Evolutionary conservation across 2,888 invertebrate genomes (phyloP).

Genomic region (Thymelicus acteon): DNA sequence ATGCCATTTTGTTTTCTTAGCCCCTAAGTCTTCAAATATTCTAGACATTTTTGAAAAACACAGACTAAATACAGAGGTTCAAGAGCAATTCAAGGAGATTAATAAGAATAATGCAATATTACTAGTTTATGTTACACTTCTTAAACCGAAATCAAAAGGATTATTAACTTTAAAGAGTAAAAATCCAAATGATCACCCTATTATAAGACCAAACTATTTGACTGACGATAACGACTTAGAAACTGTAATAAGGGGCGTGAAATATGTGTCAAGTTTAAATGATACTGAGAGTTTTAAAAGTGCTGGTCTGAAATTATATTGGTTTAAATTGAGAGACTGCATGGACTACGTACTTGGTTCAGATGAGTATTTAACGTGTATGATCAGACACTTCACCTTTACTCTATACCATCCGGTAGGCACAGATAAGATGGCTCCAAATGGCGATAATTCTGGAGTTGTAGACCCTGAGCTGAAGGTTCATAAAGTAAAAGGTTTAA

Average conservation of each 20-base stretch:
- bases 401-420: conserved; percentile 89
- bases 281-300: conserved; percentile 59
- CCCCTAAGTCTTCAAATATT: conserved; percentile 55
- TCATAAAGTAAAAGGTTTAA: conserved; percentile 65
- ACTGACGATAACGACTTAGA: conserved; percentile 80
- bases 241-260: conserved; percentile 54
- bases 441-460: conserved; percentile 40
- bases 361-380: conserved; percentile 42
- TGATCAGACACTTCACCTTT: conserved; percentile 53
- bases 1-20: conserved; percentile 59
- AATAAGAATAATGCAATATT: conserved; percentile 61
- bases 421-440: conserved; percentile 86
- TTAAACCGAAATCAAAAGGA: conserved; percentile 89
- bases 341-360: conserved; percentile 51
- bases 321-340: conserved; percentile 64
- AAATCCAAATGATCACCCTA: conserved; percentile 76
- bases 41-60: conserved; percentile 57
- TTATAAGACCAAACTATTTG: conserved; percentile 85
- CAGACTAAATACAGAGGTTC: conserved; percentile 54
- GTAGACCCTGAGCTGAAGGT: conserved; percentile 40
- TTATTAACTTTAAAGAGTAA: conserved; percentile 84
- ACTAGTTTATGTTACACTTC: conserved; percentile 82
- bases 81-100: conserved; percentile 52
- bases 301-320: conserved; percentile 56
- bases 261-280: conserved; percentile 53